Percentiles rank a stretch among this genome's conserved stretches.
These are phyloP conservation scores for Sebastes wilsoni DNA, from an alignment of 2,797 vertebrate genomes.

Conservation along the genomic window DNA sequence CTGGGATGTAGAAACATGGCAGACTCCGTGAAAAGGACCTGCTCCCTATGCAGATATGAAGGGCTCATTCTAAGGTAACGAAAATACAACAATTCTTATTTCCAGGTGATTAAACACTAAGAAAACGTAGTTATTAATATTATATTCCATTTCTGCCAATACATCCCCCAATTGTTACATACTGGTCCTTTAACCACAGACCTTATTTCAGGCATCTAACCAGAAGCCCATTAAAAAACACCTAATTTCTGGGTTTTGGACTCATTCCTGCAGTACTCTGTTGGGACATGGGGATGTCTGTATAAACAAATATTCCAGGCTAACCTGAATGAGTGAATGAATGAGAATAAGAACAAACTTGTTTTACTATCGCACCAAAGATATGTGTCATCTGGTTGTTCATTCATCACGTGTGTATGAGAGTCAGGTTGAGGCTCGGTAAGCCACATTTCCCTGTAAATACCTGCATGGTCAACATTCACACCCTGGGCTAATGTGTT, in stretches of 20 bases:
- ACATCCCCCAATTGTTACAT: no score
- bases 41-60: no score
- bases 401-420: conserved; percentile 16
- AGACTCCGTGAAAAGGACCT: no score
- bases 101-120: no score
- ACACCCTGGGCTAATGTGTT: conserved; percentile 45
- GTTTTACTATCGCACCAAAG: conserved; percentile 13
- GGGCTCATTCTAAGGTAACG: no score
- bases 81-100: no score
- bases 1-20: no score
- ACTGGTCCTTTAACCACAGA: not conserved
- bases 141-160: no score
- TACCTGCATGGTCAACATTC: conserved; percentile 66
- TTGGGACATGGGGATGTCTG: not conserved
- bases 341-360: conserved; percentile 15
- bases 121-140: no score
- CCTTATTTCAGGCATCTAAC: not conserved
- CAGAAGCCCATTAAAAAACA: not conserved
- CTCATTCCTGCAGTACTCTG: not conserved
- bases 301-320: not conserved
- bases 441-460: conserved; percentile 42
- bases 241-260: not conserved
- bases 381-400: conserved; percentile 31
- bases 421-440: conserved; percentile 35
- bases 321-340: conserved; percentile 3